Evolutionary conservation across 2,797 vertebrate genomes (phyloP).

Genomic region (Hirundo rustica): DNA sequence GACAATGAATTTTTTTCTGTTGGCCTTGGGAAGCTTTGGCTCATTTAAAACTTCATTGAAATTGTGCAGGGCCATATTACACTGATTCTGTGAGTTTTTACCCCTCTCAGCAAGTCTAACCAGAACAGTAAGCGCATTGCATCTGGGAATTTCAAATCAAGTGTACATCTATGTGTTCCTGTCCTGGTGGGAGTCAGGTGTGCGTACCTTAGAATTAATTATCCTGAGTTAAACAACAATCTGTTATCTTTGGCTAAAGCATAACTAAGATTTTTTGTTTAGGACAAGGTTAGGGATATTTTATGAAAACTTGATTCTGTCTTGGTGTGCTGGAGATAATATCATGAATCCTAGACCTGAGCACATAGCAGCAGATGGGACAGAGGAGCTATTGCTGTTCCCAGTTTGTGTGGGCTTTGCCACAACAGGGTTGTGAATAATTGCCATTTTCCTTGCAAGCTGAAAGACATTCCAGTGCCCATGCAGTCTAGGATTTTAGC

Average conservation of each 20-base stretch:
- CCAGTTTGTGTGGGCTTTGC: background rate
- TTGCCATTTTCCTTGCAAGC: background rate
- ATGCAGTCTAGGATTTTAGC: background rate
- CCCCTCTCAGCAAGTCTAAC: background rate
- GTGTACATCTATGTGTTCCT: background rate
- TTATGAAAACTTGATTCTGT: background rate
- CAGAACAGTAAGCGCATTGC: rapidly evolving
- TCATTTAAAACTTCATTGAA: background rate
- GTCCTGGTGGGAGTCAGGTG: background rate
- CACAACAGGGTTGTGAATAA: background rate
- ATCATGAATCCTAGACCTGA: background rate
- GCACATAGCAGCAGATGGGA: background rate
- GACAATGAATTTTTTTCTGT: background rate
- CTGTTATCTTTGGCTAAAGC: background rate
- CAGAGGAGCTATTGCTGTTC: background rate
- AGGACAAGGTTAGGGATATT: background rate
- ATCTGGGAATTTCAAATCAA: background rate
- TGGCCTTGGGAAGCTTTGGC: background rate
- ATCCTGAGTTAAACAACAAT: background rate
- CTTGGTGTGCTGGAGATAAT: background rate
- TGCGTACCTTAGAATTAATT: background rate
- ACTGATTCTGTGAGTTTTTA: background rate
- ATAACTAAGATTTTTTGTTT: background rate
- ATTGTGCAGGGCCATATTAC: background rate
- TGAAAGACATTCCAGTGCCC: background rate